Evolutionary conservation across 2,113 vertebrate genomes (phyloP), one percentile per base, ranked within the genome.

Genomic region (Dissostichus mawsoni): DNA sequence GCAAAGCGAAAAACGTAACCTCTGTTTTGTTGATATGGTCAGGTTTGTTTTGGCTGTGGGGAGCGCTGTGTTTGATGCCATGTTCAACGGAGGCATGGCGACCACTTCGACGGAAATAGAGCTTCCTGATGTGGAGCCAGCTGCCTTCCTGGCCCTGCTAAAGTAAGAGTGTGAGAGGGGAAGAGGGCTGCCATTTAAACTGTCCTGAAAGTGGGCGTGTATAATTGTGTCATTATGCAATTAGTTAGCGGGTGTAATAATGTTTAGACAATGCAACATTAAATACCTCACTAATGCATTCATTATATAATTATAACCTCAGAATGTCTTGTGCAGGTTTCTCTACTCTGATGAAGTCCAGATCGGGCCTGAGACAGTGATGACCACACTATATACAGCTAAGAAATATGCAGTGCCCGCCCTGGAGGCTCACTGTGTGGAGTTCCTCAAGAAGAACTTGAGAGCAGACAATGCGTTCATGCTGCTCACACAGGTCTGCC

Each of bases 61-160:
- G 84, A 99, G 97, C 0, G 97, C 97, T 0, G 98, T 99, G 76
- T 99, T 99, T 13, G 98, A 99, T 77, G 98, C 97, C 0, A 99
- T 99, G 98, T 99, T 99, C 80, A 99, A 99, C 20, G 98, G 98
- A 0, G 98, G 98, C 3, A 99, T 99, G 98, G 98, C 98, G 73
- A 99, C 98, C 41, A 99, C 98, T 0, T 99, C 98, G 6, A 96
- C 98, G 0, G 98, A 99, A 91, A 99, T 99, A 0, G 98, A 99
- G 89, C 95, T 99, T 69, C 98, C 98, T 0, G 98, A 99, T 3
- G 98, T 99, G 81, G 98, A 99, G 68, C 96, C 98, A 0, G 97
- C 98, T 4, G 98, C 98, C 48, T 99, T 99, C 91, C 93, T 99
- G 16, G 96, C 98, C 0, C 90, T 99, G 87, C 94, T 99, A 4